These are phyloP conservation scores for Campopleginae sp. DNA, from an alignment of 2,888 invertebrate genomes.

Conservation along the genomic window DNA sequence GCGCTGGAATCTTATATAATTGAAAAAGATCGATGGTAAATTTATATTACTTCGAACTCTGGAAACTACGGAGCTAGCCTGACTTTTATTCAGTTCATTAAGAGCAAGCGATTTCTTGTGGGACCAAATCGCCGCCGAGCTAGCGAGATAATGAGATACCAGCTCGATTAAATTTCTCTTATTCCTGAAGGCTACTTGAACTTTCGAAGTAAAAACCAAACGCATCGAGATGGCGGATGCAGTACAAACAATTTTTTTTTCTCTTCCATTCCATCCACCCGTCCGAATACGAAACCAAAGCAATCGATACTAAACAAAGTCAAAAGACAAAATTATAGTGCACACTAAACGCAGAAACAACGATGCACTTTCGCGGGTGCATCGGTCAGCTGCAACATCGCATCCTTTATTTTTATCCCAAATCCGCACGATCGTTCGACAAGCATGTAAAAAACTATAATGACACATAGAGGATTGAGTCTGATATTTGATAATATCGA, in stretches of 20 bases:
- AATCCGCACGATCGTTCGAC: too few species aligned
- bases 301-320: neutral
- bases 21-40: constrained; percentile 16
- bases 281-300: neutral
- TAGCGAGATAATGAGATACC: neutral
- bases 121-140: neutral
- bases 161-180: neutral
- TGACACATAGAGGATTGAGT: neutral
- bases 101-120: neutral
- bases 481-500: neutral
- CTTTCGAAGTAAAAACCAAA: neutral
- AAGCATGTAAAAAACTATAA: neutral
- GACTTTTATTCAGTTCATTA: constrained; percentile 17
- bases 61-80: neutral
- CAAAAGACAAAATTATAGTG: neutral
- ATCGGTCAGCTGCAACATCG: too few species aligned
- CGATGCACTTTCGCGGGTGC: too few species aligned
- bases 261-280: neutral
- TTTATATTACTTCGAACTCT: neutral
- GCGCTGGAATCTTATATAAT: constrained; percentile 9
- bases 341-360: too few species aligned
- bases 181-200: neutral
- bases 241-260: neutral
- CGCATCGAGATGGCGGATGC: neutral
- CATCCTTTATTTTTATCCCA: too few species aligned